A percentile compares a stretch with the other conserved stretches of the same genome.
Evolutionary conservation across 2,888 invertebrate genomes (phyloP).

Genomic region (Phorcus lineatus): DNA sequence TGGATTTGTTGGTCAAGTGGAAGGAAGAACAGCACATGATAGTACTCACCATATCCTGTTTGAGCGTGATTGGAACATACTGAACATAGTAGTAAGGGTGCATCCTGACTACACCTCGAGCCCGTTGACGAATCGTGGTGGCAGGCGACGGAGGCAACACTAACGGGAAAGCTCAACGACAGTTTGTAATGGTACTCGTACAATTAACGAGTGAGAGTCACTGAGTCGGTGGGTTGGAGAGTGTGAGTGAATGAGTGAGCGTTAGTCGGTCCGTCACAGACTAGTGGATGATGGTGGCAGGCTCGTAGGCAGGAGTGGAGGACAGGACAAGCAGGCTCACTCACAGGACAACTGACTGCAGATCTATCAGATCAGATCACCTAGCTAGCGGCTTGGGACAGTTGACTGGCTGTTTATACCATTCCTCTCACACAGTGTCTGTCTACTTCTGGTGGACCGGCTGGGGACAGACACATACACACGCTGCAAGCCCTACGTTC

Average conservation of each 20-base stretch:
- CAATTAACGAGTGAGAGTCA: constrained; percentile 20
- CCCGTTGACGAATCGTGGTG: constrained; percentile 20
- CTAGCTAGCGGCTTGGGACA: constrained; percentile 2
- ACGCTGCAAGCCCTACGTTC: not conserved
- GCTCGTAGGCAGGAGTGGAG: too few relatives aligned
- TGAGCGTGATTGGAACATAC: constrained; percentile 67
- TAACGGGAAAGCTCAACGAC: constrained; percentile 25
- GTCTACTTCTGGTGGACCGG: not conserved
- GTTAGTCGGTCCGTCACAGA: too few relatives aligned
- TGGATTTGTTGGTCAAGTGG: not conserved
- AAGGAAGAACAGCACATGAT: not conserved
- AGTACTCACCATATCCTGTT: constrained; percentile 59
- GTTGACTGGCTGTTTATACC: constrained; percentile 10
- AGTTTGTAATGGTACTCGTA: constrained; percentile 25
- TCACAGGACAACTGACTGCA: too few relatives aligned
- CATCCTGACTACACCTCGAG: constrained; percentile 46
- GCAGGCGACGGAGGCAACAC: not conserved
- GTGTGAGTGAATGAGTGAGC: not conserved
- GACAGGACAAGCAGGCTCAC: too few relatives aligned
- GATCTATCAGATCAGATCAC: not conserved
- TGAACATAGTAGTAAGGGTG: constrained; percentile 71
- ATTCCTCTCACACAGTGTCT: not conserved
- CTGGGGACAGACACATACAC: constrained; percentile 4
- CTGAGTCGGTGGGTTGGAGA: not conserved
- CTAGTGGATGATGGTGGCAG: too few relatives aligned